phyloP scores from a whole-genome alignment of 2,797 vertebrate species.

The Brachyalestes nurse region DNA sequence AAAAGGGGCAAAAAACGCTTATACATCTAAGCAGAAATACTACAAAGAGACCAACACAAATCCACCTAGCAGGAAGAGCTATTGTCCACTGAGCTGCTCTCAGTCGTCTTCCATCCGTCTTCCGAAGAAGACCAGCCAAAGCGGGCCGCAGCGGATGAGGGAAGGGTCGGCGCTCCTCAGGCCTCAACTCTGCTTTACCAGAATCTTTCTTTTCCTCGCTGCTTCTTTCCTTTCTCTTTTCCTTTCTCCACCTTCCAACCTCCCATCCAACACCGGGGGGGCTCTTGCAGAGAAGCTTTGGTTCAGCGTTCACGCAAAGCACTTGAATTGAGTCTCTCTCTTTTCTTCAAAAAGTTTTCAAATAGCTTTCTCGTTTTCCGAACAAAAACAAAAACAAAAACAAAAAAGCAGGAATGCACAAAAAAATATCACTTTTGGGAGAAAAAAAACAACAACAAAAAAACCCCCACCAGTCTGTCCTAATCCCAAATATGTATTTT shows the following conservation, averaged over 20 bases:
- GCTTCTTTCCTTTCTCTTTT: slow-evolving; percentile 39
- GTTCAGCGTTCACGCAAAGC: slow-evolving; percentile 82
- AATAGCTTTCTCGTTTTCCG: slow-evolving; percentile 40
- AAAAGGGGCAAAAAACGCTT: slow-evolving; percentile 39
- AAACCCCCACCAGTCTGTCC: slow-evolving; percentile 55
- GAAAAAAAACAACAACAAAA: slow-evolving; percentile 5
- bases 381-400: slow-evolving; percentile 8
- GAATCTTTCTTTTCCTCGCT: slow-evolving; percentile 51
- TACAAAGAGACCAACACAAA: slow-evolving; percentile 49
- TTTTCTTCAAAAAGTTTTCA: slow-evolving; percentile 46
- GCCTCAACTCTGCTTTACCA: slow-evolving; percentile 28
- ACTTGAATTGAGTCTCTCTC: slow-evolving; percentile 76
- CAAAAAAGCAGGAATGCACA: slow-evolving; percentile 86
- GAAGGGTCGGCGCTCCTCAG: slow-evolving; percentile 15
- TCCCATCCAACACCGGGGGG: not conserved
- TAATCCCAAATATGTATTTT: slow-evolving; percentile 61
- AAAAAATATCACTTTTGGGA: slow-evolving; percentile 54
- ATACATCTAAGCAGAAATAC: slow-evolving; percentile 52
- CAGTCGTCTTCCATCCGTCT: slow-evolving; percentile 40
- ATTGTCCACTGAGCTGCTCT: slow-evolving; percentile 44
- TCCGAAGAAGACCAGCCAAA: slow-evolving; percentile 34
- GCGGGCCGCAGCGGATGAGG: slow-evolving; percentile 30
- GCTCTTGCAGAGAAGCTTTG: slow-evolving; percentile 81
- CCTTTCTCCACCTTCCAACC: slow-evolving; percentile 21
- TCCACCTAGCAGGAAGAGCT: slow-evolving; percentile 47